phyloP scores from a whole-genome alignment of 2,888 invertebrate species.

The Aspidiotus destructor region DNA sequence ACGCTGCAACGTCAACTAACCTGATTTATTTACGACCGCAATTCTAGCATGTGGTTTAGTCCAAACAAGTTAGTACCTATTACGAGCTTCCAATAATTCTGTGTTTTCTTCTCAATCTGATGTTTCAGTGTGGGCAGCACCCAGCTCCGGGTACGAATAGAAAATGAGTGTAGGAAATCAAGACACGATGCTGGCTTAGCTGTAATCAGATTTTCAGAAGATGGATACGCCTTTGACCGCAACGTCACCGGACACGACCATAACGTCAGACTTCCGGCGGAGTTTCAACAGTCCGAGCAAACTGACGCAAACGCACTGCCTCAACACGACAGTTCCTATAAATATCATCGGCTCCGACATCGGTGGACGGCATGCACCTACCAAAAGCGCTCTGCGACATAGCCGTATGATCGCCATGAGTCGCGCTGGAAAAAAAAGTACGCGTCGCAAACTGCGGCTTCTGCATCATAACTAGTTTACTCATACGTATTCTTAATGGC shows the following conservation, averaged over 20 bases:
- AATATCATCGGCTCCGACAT: slow-evolving; percentile 54
- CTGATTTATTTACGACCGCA: too few species aligned
- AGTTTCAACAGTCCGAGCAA: not conserved
- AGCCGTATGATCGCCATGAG: slow-evolving; percentile 60
- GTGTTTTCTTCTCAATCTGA: too few species aligned
- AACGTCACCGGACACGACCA: slow-evolving; percentile 12
- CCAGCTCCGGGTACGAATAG: too few species aligned
- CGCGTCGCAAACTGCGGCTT: not conserved
- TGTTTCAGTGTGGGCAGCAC: too few species aligned
- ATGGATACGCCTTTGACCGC: slow-evolving; percentile 12
- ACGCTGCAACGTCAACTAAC: too few species aligned
- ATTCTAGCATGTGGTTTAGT: too few species aligned
- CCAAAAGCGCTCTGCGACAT: slow-evolving; percentile 57
- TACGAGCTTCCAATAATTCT: too few species aligned
- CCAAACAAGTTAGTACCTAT: too few species aligned
- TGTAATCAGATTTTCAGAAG: not conserved
- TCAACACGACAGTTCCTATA: slow-evolving; percentile 58
- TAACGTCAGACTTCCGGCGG: slow-evolving; percentile 5
- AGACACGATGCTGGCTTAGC: not conserved
- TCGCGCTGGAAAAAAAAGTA: slow-evolving; percentile 48
- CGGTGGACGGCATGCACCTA: slow-evolving; percentile 57
- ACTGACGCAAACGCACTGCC: slow-evolving; percentile 45
- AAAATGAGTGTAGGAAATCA: too few species aligned
- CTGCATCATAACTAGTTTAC: too few species aligned
- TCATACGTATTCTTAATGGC: too few species aligned